phyloP scores from a whole-genome alignment of 2,888 invertebrate species.

The Atherix ibis region DNA sequence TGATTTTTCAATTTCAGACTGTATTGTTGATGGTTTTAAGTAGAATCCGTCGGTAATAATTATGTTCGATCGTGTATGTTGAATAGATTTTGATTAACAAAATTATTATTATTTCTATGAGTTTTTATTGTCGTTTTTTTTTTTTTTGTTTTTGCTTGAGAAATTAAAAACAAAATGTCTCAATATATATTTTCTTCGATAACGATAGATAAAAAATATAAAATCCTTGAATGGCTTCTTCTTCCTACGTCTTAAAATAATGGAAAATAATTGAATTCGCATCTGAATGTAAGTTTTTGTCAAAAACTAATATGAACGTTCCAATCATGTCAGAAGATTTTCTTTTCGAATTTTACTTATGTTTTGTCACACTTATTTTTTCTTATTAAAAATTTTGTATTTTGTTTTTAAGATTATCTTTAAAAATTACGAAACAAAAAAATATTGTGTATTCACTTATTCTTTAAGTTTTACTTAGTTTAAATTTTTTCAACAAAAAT shows the following conservation, averaged over 20 bases:
- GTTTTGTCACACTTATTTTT: background rate
- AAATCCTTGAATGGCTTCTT: slow-evolving; percentile 20
- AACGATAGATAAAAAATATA: slow-evolving; percentile 26
- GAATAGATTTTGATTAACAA: background rate
- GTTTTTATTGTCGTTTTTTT: background rate
- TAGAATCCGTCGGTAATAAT: no score
- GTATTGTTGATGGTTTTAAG: no score
- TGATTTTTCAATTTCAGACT: no score
- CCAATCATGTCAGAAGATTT: slow-evolving; percentile 13
- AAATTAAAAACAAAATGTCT: no score
- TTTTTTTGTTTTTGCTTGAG: background rate
- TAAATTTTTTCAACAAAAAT: no score
- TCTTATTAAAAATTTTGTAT: background rate
- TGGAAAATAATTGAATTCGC: slow-evolving; percentile 17
- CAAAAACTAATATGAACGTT: slow-evolving; percentile 13
- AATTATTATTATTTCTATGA: background rate
- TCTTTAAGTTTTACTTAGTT: no score
- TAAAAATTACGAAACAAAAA: no score
- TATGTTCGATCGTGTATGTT: no score
- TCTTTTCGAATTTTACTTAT: slow-evolving; percentile 1
- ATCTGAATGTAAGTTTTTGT: slow-evolving; percentile 13
- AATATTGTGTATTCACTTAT: no score
- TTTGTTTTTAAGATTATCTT: background rate
- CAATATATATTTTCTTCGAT: slow-evolving; percentile 20
- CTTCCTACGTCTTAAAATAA: slow-evolving; percentile 16